phyloP scores from a whole-genome alignment of 1,140 invertebrate species.

The Eupeodes corollae region DNA sequence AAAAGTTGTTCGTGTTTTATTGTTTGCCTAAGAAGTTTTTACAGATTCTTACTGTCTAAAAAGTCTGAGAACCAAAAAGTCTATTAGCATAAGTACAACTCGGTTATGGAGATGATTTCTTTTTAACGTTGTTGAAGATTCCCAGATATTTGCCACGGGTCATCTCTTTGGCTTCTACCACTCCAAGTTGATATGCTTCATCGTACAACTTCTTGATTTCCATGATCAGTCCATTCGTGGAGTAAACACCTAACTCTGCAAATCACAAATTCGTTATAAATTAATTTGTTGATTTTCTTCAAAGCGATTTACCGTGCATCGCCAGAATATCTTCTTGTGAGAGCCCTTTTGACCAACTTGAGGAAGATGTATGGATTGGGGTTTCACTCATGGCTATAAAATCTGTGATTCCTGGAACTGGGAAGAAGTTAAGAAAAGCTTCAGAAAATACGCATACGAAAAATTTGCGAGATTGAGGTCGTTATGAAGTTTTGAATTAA shows the following conservation, averaged over 20 bases:
- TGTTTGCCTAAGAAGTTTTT: no score
- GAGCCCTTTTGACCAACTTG: constrained; percentile 45
- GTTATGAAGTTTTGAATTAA: not conserved
- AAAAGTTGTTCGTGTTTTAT: no score
- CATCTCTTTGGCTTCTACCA: constrained; percentile 94
- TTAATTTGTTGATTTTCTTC: not conserved
- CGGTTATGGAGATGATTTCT: constrained; percentile 1
- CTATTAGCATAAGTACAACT: no score
- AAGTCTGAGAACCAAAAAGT: no score
- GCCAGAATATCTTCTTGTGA: constrained; percentile 55
- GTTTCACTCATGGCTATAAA: constrained; percentile 47
- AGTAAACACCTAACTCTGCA: constrained; percentile 69
- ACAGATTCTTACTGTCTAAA: no score
- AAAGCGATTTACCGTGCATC: constrained; percentile 53
- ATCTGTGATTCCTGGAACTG: constrained; percentile 65
- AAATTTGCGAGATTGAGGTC: no score
- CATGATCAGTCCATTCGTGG: constrained; percentile 67
- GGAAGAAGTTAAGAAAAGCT: constrained; percentile 9
- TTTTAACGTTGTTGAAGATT: constrained; percentile 49
- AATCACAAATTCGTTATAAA: constrained; percentile 5
- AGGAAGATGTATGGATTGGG: constrained; percentile 40
- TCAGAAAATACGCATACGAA: not conserved
- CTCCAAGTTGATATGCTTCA: constrained; percentile 80
- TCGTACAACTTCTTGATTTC: constrained; percentile 91
- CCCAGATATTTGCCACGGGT: constrained; percentile 89